These are phyloP conservation scores for Atta texana DNA, from an alignment of 1,140 invertebrate genomes.

Conservation along the genomic window DNA sequence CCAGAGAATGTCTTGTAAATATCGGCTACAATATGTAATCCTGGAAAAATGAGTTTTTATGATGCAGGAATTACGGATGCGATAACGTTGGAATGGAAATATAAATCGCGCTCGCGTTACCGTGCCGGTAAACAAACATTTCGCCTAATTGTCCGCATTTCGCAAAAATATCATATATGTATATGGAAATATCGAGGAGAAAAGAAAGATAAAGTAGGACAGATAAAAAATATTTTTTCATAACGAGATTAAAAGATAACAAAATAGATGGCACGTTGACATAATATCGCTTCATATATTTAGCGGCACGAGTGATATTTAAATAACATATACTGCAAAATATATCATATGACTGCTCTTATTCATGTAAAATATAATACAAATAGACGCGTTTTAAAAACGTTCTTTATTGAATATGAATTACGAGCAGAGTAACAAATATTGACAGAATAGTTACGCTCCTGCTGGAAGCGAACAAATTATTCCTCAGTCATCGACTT, in stretches of 20 bases:
- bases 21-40: constrained; percentile 14
- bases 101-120: constrained; percentile 8
- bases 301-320: constrained; percentile 1
- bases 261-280: constrained; percentile 34
- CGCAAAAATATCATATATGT: neutral
- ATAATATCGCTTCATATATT: neutral
- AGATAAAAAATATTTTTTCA: constrained; percentile 1
- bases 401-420: constrained; percentile 34
- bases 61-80: neutral
- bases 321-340: constrained; percentile 12
- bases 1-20: constrained; percentile 10
- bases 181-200: neutral
- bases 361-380: constrained; percentile 32
- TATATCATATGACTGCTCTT: neutral
- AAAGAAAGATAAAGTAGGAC: neutral
- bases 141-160: neutral
- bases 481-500: constrained; percentile 45
- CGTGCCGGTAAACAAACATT: constrained; percentile 1
- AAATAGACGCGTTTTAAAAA: constrained; percentile 44
- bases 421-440: constrained; percentile 49
- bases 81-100: constrained; percentile 3
- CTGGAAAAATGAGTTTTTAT: constrained; percentile 15
- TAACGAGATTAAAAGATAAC: constrained; percentile 24
- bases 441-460: constrained; percentile 40
- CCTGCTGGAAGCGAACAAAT: constrained; percentile 23